Conservation (phyloP, 2,113 vertebrate genomes). For the Ammodytes dubius region DNA sequence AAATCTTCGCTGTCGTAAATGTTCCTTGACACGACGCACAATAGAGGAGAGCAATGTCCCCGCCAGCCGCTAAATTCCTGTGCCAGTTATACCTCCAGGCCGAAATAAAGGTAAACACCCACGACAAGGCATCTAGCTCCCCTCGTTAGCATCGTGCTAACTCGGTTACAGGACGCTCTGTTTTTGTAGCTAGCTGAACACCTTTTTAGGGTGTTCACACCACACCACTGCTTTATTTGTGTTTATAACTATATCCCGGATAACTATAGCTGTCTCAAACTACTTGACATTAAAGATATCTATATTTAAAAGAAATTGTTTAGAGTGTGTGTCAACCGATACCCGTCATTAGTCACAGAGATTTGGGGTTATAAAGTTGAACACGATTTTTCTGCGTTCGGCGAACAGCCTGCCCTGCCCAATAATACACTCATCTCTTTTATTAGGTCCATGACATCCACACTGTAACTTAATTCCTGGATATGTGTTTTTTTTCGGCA, state of each 20-base stretch:
- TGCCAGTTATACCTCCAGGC: conserved; percentile 41
- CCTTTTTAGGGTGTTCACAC: not conserved
- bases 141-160: conserved; percentile 63
- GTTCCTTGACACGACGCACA: not conserved
- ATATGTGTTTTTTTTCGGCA: too few species aligned
- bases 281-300: not conserved
- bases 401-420: too few species aligned
- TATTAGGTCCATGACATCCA: too few species aligned
- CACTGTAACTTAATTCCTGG: too few species aligned
- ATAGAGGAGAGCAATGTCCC: conserved; percentile 53
- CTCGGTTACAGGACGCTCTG: conserved; percentile 29
- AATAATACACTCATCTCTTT: too few species aligned
- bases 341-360: not conserved
- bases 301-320: not conserved
- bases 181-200: conserved; percentile 24
- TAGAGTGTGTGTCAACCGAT: not conserved
- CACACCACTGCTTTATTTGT: not conserved
- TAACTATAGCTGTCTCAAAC: not conserved
- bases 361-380: not conserved
- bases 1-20: not conserved
- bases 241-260: not conserved
- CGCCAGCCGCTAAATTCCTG: conserved; percentile 19
- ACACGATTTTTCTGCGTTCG: not conserved
- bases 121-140: conserved; percentile 22
- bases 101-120: conserved; percentile 77